A percentile compares a stretch with the other conserved stretches of the same genome.
phyloP scores from a whole-genome alignment of 1,140 invertebrate genomes.

The Acromyrmex charruanus region DNA sequence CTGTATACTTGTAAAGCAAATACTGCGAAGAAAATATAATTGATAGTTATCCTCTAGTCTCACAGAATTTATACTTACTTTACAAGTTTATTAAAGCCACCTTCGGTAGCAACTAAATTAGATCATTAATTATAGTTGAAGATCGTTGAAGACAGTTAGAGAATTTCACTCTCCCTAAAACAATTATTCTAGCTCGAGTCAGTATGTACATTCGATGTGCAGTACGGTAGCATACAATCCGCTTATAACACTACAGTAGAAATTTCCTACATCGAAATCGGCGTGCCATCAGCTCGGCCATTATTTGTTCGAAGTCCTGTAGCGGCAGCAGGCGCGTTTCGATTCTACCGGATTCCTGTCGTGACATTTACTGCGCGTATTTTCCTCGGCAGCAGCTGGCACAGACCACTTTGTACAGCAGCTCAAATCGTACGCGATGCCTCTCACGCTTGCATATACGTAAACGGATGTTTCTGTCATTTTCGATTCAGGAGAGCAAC shows the following conservation, averaged over 20 bases:
- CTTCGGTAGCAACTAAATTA: background rate
- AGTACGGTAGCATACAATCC: background rate
- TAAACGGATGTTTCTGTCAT: background rate
- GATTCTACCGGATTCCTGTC: slow-evolving; percentile 50
- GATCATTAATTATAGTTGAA: background rate
- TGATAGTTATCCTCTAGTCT: background rate
- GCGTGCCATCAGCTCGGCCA: slow-evolving; percentile 11
- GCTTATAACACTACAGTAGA: slow-evolving; percentile 50
- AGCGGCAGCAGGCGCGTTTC: slow-evolving; percentile 48
- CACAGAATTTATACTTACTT: background rate
- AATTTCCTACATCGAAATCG: slow-evolving; percentile 37
- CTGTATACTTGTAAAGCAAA: background rate
- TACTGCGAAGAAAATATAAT: slow-evolving; percentile 4
- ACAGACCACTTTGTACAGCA: slow-evolving; percentile 36
- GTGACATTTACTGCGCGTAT: slow-evolving; percentile 69
- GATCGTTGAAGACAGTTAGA: background rate
- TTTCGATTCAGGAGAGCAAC: background rate
- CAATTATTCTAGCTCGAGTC: slow-evolving; percentile 17
- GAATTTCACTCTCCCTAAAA: slow-evolving; percentile 2
- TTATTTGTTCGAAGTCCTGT: slow-evolving; percentile 60
- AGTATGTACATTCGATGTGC: slow-evolving; percentile 10
- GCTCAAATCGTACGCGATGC: slow-evolving; percentile 37
- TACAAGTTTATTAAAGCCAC: background rate
- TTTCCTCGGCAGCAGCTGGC: slow-evolving; percentile 67
- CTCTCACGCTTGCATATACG: background rate